Base-by-base conservation (phyloP, 2,888 invertebrate genomes). In the Cryptocephalus moraei region DNA sequence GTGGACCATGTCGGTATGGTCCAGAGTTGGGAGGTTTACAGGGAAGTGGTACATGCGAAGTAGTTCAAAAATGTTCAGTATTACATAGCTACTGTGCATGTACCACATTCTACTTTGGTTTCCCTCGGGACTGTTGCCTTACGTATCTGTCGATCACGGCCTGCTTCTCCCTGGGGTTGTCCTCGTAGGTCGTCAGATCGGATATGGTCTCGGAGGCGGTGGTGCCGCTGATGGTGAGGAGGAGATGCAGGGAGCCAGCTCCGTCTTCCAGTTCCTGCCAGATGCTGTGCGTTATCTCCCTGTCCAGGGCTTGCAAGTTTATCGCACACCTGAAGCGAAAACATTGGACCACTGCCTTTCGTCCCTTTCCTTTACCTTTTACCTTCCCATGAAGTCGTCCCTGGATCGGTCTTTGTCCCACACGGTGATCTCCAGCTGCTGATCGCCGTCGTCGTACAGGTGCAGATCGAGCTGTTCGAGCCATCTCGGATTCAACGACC, bases 381-480 rank as follows among this genome's bases (percentile, higher is more conserved):
- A 81, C 83, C 84, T 82, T 62, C 92, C 92, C 72, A 93, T 83
- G 62, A 88, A 81, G 64, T 91, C 90, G 65, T 92, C 91, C 61
- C 84, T 84, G n/a, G 85, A 82, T 47, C 82, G 80, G 62, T 91
- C 90, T 58, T 89, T 86, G 64, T 92, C 91, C 85, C 90, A 93
- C 0, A 96, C 82, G 0, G 90, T 86, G 47, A 99, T 82, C 70
- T 97, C 94, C 31, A 99, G 73, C 49, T 86, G 80, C 70, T 94
- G 93, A 46, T 91, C 90, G 61, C 91, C 84, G 60, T 94, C 94
- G 62, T 95, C 94, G 69, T 91, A 97, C 8, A 97, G 76, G 70
- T 97, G 94, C 32, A 99, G 76, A 69, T 99, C 96, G 67, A 97
- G 95, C 72, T 96, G 95, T 66, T 99, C 97, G 64, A 94, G 66